A percentile compares a stretch with the other conserved stretches of the same genome.
Conservation (phyloP, 1,140 invertebrate species). For the Danaus melanippus region DNA sequence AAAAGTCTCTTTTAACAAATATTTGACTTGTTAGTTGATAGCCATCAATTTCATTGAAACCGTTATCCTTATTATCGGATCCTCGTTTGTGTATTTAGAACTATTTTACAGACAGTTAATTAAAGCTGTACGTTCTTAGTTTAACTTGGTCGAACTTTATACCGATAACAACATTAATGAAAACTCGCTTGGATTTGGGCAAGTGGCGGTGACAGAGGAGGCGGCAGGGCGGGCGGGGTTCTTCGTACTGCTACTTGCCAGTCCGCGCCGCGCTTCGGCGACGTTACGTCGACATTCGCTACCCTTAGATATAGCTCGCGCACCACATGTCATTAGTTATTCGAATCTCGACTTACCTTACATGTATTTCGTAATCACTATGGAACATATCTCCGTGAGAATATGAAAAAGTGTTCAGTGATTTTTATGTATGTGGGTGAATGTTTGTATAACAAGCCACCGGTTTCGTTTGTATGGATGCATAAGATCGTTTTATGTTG, state of each 20-base stretch:
- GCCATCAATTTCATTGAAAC: constrained; percentile 16
- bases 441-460: constrained; percentile 33
- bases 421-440: constrained; percentile 37
- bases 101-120: constrained; percentile 64
- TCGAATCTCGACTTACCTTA: constrained; percentile 22
- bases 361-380: constrained; percentile 25
- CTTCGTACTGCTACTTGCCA: constrained; percentile 33
- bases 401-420: constrained; percentile 42
- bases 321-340: constrained; percentile 22
- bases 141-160: constrained; percentile 60
- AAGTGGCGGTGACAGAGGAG: constrained; percentile 57
- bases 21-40: constrained; percentile 25
- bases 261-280: constrained; percentile 48
- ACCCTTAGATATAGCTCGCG: constrained; percentile 30
- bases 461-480: constrained; percentile 48
- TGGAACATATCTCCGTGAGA: constrained; percentile 23
- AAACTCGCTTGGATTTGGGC: constrained; percentile 63
- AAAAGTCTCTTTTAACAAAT: constrained; percentile 6
- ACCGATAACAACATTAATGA: constrained; percentile 69
- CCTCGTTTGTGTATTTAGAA: constrained; percentile 35
- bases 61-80: constrained; percentile 23
- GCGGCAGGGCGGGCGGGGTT: constrained; percentile 49
- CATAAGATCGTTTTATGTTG: constrained; percentile 36
- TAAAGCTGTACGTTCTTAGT: constrained; percentile 59
- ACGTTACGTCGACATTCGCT: constrained; percentile 38